Evolutionary conservation across 2,888 invertebrate species (phyloP).

Genomic region (Meiosimyza platycephala): DNA sequence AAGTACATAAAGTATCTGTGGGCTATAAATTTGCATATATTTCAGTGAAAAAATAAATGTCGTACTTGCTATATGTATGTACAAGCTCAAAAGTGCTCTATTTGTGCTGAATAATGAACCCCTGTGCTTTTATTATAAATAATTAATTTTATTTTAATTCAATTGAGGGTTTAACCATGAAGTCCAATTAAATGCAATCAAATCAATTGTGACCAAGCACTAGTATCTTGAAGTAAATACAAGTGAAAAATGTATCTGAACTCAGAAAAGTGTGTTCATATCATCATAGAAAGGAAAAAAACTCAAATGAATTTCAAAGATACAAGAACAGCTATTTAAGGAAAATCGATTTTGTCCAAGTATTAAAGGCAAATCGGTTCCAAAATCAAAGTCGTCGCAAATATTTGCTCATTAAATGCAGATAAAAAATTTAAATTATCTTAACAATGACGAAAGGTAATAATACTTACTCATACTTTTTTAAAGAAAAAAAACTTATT

Average conservation of each 20-base stretch:
- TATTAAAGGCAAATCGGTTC: neutral
- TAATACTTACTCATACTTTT: too few relatives aligned
- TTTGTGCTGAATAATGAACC: too few relatives aligned
- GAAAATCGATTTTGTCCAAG: conserved; percentile 25
- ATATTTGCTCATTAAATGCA: neutral
- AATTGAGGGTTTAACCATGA: conserved; percentile 1
- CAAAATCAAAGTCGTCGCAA: neutral
- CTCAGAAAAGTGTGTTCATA: neutral
- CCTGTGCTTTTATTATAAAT: too few relatives aligned
- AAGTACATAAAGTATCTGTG: too few relatives aligned
- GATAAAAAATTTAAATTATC: neutral
- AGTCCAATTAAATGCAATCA: too few relatives aligned
- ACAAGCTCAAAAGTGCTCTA: too few relatives aligned
- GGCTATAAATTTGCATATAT: too few relatives aligned
- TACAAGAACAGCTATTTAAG: neutral
- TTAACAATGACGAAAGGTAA: conserved; percentile 20
- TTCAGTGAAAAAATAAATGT: too few relatives aligned
- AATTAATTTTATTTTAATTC: too few relatives aligned
- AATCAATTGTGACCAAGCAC: too few relatives aligned
- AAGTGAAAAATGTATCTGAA: conserved; percentile 5
- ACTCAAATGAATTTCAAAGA: conserved; percentile 3
- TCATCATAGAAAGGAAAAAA: conserved; percentile 2
- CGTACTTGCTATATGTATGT: too few relatives aligned
- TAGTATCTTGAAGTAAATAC: neutral
- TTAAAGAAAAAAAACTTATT: too few relatives aligned